phyloP scores from a whole-genome alignment of 2,113 vertebrate species.

The Zingel zingel region DNA sequence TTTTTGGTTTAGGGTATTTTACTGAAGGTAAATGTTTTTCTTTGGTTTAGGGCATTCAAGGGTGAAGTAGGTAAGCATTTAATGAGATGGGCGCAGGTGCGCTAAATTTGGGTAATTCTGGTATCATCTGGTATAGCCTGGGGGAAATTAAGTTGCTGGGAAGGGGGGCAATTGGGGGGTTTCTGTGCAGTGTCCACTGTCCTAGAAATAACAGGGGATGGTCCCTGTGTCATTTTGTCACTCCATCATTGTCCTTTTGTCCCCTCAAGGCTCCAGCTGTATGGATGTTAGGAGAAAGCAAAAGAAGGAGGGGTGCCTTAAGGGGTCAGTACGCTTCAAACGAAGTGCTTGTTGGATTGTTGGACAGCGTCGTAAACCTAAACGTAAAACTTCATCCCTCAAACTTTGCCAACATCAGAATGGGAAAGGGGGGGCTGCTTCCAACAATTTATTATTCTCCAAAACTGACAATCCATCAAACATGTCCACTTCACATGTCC shows the following conservation, averaged over 20 bases:
- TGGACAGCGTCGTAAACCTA: not conserved
- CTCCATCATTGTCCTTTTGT: slow-evolving; percentile 61
- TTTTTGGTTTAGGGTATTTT: slow-evolving; percentile 14
- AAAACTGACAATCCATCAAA: not conserved
- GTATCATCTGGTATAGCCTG: slow-evolving; percentile 31
- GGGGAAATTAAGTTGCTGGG: slow-evolving; percentile 23
- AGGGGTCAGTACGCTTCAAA: slow-evolving; percentile 43
- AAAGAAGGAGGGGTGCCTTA: slow-evolving; percentile 28
- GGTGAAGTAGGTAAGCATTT: not conserved
- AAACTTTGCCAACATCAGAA: not conserved
- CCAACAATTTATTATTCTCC: not conserved
- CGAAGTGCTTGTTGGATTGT: not conserved
- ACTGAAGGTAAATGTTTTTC: slow-evolving; percentile 10
- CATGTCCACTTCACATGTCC: not conserved
- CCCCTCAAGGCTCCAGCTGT: slow-evolving; percentile 45
- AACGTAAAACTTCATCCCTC: not conserved
- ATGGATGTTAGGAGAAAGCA: slow-evolving; percentile 62
- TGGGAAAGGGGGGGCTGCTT: not conserved
- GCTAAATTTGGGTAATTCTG: not conserved
- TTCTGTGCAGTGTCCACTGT: slow-evolving; percentile 69
- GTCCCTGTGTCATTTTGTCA: slow-evolving; percentile 67
- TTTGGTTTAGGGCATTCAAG: slow-evolving; percentile 3
- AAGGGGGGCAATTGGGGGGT: slow-evolving; percentile 35
- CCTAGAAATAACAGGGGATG: slow-evolving; percentile 70
- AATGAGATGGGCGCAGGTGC: slow-evolving; percentile 9